Evolutionary conservation across 2,888 invertebrate species (phyloP).

Genomic region (Tiliacea citrago): DNA sequence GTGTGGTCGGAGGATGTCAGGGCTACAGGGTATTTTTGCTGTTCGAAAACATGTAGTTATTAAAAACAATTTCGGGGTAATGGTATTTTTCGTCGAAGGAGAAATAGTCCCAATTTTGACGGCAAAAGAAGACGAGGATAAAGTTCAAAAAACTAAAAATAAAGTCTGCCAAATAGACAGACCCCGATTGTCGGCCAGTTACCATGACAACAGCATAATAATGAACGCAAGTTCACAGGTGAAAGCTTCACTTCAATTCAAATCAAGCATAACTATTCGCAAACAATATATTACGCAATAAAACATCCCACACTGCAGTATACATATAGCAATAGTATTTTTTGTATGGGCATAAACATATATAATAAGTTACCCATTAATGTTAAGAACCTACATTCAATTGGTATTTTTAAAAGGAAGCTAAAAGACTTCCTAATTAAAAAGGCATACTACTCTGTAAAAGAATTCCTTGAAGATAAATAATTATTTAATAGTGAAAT

Average conservation of each 20-base stretch:
- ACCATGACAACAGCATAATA: constrained; percentile 33
- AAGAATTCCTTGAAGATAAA: no score
- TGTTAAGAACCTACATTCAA: no score
- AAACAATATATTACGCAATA: no score
- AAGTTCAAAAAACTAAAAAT: neutral
- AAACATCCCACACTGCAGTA: no score
- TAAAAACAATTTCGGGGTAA: constrained; percentile 5
- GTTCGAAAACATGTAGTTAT: constrained; percentile 27
- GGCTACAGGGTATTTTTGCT: constrained; percentile 7
- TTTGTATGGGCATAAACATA: no score
- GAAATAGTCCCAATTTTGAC: constrained; percentile 16
- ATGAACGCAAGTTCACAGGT: constrained; percentile 9
- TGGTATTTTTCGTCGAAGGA: constrained; percentile 4
- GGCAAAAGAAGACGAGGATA: neutral
- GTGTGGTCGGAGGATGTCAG: constrained; percentile 27
- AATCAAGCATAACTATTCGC: constrained; percentile 19
- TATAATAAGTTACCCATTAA: no score
- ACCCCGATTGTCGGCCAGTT: neutral
- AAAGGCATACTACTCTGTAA: no score
- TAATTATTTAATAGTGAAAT: no score
- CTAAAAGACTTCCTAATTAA: no score
- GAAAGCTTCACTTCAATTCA: constrained; percentile 13
- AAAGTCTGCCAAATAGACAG: neutral
- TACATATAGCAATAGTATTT: no score
- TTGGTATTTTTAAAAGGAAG: no score